Evolutionary conservation across 1,140 invertebrate genomes (phyloP).

Genomic region (Meloidogyne hapla): DNA sequence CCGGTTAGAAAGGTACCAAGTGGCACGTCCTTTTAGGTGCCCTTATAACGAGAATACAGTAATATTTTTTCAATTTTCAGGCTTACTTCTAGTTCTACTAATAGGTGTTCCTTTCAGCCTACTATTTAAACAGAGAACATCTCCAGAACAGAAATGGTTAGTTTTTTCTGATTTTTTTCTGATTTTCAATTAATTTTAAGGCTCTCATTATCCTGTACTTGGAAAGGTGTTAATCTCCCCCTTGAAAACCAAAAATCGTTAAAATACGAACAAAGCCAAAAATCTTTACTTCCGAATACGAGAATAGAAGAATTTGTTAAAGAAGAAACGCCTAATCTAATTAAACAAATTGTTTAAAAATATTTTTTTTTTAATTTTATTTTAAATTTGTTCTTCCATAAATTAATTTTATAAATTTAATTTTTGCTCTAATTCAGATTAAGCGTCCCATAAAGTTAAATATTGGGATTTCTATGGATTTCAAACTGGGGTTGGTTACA

Average conservation of each 20-base stretch:
- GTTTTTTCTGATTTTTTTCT: too few relatives aligned
- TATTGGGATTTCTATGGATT: too few relatives aligned
- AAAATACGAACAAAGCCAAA: background rate
- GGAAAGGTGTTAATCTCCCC: background rate
- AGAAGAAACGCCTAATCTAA: background rate
- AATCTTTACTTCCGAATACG: background rate
- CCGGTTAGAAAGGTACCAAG: too few relatives aligned
- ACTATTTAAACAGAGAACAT: background rate
- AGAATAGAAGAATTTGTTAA: slow-evolving; percentile 2
- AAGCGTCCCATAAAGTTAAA: too few relatives aligned
- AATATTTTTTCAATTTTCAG: background rate
- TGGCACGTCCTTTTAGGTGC: too few relatives aligned
- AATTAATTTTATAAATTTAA: too few relatives aligned
- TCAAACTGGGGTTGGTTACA: too few relatives aligned
- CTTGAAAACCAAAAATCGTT: background rate
- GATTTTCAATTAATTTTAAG: background rate
- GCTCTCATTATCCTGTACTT: background rate
- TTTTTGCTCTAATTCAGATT: too few relatives aligned
- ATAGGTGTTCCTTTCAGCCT: slow-evolving; percentile 8
- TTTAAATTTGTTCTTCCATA: too few relatives aligned
- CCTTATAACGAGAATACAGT: too few relatives aligned
- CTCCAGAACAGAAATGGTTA: slow-evolving; percentile 23
- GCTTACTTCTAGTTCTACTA: slow-evolving; percentile 15
- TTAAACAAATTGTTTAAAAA: background rate
- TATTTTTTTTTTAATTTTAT: background rate